Evolutionary conservation across 2,797 vertebrate species (phyloP).

Genomic region (Poecilia velifera): DNA sequence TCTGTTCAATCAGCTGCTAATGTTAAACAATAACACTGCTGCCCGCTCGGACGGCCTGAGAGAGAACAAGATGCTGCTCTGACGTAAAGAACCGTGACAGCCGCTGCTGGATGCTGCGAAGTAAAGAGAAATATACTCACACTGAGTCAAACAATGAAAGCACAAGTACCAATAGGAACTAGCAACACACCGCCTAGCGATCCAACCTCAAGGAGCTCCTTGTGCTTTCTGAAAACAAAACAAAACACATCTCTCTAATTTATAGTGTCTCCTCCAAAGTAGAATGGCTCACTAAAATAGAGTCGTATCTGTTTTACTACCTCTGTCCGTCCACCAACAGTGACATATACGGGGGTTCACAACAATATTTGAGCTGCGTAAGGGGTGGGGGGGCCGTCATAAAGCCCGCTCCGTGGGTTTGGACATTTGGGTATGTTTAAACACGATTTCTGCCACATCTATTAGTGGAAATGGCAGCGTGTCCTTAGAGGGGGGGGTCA

Average conservation of each 20-base stretch:
- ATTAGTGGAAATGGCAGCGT: conserved; percentile 38
- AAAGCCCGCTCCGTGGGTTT: conserved; percentile 62
- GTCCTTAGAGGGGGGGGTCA: conserved; percentile 28
- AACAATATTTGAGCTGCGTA: conserved; percentile 55
- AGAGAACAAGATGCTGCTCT: conserved; percentile 8
- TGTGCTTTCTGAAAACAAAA: conserved; percentile 50
- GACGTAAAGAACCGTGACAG: not conserved
- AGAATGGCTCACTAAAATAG: conserved; percentile 76
- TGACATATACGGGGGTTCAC: conserved; percentile 62
- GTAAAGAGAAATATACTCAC: not conserved
- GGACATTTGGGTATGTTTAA: conserved; percentile 25
- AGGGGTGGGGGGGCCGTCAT: conserved; percentile 31
- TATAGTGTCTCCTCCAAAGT: conserved; percentile 71
- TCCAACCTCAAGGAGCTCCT: conserved; percentile 45
- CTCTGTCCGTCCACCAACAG: conserved; percentile 33
- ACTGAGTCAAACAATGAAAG: conserved; percentile 2
- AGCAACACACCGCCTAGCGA: conserved; percentile 33
- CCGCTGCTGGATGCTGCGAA: not conserved
- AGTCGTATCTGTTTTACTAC: conserved; percentile 32
- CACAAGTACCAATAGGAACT: conserved; percentile 25
- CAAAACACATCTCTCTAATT: conserved; percentile 70
- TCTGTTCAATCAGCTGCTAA: conserved; percentile 24
- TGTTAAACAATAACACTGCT: conserved; percentile 15
- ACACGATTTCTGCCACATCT: conserved; percentile 48
- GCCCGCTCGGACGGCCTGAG: not conserved